phyloP scores from a whole-genome alignment of 1,140 invertebrate species.

The Cotesia glomerata region DNA sequence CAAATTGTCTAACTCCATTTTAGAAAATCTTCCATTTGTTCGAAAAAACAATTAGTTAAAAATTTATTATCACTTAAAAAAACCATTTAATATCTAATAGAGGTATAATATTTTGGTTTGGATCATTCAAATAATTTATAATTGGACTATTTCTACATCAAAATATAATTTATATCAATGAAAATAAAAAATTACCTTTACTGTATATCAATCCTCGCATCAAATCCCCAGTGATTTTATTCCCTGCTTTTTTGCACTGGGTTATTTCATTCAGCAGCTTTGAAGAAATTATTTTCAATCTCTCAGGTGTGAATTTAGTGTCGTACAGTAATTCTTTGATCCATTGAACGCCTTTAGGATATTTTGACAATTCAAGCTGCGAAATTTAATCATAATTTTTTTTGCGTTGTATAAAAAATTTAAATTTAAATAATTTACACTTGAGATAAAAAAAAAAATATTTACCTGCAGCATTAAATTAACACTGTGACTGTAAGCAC shows the following conservation, averaged over 20 bases:
- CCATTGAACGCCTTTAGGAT: conserved; percentile 77
- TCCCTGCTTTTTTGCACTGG: conserved; percentile 71
- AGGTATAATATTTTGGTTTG: too few relatives aligned
- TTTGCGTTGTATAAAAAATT: too few relatives aligned
- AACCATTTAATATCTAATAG: too few relatives aligned
- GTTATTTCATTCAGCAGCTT: conserved; percentile 81
- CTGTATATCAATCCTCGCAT: conserved; percentile 70
- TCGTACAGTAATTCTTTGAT: conserved; percentile 77
- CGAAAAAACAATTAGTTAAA: too few relatives aligned
- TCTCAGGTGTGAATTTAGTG: conserved; percentile 73
- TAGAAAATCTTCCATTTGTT: too few relatives aligned
- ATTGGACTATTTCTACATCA: too few relatives aligned
- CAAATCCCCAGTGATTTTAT: conserved; percentile 67
- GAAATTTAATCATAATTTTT: conserved; percentile 9
- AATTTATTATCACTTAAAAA: too few relatives aligned
- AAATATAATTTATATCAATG: too few relatives aligned
- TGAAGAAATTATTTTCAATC: conserved; percentile 76
- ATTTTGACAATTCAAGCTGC: conserved; percentile 79
- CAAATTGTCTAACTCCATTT: too few relatives aligned
- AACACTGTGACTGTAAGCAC: conserved; percentile 68
- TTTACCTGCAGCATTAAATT: conserved; percentile 64
- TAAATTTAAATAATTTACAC: too few relatives aligned
- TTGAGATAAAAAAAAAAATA: conserved; percentile 20
- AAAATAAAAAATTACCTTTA: conserved; percentile 62
- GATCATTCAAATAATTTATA: too few relatives aligned